These are phyloP conservation scores for Diphyllodes magnificus DNA, from an alignment of 2,113 vertebrate species.

Conservation along the genomic window DNA sequence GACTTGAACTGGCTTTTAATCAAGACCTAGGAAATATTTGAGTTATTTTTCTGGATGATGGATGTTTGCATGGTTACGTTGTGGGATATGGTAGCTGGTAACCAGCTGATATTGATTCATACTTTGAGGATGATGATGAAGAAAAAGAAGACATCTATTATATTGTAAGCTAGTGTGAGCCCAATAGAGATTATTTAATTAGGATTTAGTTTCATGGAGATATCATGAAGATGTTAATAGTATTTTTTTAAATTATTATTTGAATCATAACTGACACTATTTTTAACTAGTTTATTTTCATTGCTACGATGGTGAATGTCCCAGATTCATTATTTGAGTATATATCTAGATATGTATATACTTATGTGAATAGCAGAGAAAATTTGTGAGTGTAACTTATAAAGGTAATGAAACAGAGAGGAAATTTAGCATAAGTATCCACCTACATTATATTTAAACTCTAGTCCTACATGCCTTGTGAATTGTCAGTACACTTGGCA, in stretches of 20 bases:
- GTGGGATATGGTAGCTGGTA: slow-evolving; percentile 77
- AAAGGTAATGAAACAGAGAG: slow-evolving; percentile 54
- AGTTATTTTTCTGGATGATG: slow-evolving; percentile 57
- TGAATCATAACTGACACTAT: slow-evolving; percentile 75
- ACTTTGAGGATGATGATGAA: slow-evolving; percentile 48
- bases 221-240: slow-evolving; percentile 77
- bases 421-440: slow-evolving; percentile 42
- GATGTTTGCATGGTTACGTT: slow-evolving; percentile 39
- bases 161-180: slow-evolving; percentile 65
- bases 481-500: background rate
- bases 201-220: slow-evolving; percentile 72
- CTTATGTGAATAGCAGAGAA: slow-evolving; percentile 59
- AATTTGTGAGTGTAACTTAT: slow-evolving; percentile 41
- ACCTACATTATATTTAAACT: slow-evolving; percentile 24
- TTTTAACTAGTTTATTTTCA: slow-evolving; percentile 79
- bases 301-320: slow-evolving; percentile 63
- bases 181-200: slow-evolving; percentile 73
- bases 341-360: slow-evolving; percentile 68
- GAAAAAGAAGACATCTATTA: slow-evolving; percentile 63
- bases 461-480: slow-evolving; percentile 8
- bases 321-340: slow-evolving; percentile 63
- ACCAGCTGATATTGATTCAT: slow-evolving; percentile 76
- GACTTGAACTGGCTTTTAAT: background rate
- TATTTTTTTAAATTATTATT: slow-evolving; percentile 80
- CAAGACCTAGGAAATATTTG: background rate